Base-by-base conservation (phyloP, 1,140 invertebrate genomes). In the Dinothrombium tinctorium region DNA sequence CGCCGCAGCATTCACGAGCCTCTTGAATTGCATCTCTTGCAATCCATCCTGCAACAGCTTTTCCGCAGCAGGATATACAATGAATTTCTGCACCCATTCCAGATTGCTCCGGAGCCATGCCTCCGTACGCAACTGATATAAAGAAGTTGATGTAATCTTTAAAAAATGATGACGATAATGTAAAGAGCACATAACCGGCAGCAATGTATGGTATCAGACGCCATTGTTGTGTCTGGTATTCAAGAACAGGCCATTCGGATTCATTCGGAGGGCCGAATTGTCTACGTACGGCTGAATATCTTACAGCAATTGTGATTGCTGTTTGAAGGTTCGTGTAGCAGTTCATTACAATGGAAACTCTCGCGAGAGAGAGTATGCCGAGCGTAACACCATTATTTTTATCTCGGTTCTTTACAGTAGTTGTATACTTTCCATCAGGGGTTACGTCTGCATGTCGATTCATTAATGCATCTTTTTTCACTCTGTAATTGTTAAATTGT, bases 201-300 rank as follows among this genome's bases (percentile, higher is more conserved):
- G 84, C 77, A 36, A 95, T 57, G 56, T 78, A 75, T 2, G 86
- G 86, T 50, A 95, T 69, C 2, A 95, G 59, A 38, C 89, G 67
- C 67, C 80, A 83, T 81, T 92, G 83, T 80, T 69, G 46, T 19
- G 82, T 60, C 56, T 80, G 81, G 62, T 94, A 94, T 57, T 92
- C 83, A 39, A 95, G 60, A 33, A 92, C 73, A 20, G 84, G 71
- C 26, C 69, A 66, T 63, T 90, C 83, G 59, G 22, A n/a, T 4
- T 21, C 39, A 39, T 28, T 31, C 7, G 14, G 54, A 6, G 72
- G 71, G 4, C 80, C 80, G 60, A 92, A 95, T 61, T 95, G 89
- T 57, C 69, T 74, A 31, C 89, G 63, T 0, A 77, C 74, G 3
- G 77, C 80, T 28, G 81, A 78, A 62, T 95, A 94, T 32, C 89